These are phyloP conservation scores for Podocnemis expansa DNA, from an alignment of 2,113 vertebrate genomes.

Conservation along the genomic window DNA sequence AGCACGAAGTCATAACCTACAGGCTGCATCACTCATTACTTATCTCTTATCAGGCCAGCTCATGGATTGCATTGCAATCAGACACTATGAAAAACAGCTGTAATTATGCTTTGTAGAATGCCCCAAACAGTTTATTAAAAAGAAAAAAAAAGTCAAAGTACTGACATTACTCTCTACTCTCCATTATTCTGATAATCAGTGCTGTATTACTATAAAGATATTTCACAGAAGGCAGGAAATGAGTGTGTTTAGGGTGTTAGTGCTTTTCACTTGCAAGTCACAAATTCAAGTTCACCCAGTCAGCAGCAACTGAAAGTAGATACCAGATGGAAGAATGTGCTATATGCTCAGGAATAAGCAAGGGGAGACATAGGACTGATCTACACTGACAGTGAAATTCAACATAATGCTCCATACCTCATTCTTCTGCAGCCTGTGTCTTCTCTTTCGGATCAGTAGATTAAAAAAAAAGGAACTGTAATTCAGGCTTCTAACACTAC, in stretches of 20 bases:
- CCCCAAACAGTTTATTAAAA: constrained; percentile 1
- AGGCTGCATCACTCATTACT: neutral
- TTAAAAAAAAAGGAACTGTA: too few species aligned
- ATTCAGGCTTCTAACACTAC: too few species aligned
- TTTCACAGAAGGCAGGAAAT: neutral
- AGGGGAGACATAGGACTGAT: neutral
- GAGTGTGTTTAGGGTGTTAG: neutral
- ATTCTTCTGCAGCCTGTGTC: too few species aligned
- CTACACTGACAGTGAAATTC: too few species aligned
- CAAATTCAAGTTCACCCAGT: neutral
- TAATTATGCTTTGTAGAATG: neutral
- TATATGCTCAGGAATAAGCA: neutral
- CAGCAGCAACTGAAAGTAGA: neutral
- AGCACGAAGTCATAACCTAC: neutral
- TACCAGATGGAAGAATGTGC: neutral
- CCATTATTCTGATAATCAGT: neutral
- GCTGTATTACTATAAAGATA: neutral
- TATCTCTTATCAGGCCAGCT: neutral
- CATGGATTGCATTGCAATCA: constrained; percentile 3
- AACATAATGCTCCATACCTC: too few species aligned
- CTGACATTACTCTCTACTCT: constrained; percentile 18
- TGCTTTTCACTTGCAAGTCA: neutral
- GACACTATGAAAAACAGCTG: neutral
- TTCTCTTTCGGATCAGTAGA: too few species aligned
- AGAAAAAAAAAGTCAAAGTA: constrained; percentile 11